Base-by-base conservation (phyloP, 2,888 invertebrate genomes). In the Lottia scabra region DNA sequence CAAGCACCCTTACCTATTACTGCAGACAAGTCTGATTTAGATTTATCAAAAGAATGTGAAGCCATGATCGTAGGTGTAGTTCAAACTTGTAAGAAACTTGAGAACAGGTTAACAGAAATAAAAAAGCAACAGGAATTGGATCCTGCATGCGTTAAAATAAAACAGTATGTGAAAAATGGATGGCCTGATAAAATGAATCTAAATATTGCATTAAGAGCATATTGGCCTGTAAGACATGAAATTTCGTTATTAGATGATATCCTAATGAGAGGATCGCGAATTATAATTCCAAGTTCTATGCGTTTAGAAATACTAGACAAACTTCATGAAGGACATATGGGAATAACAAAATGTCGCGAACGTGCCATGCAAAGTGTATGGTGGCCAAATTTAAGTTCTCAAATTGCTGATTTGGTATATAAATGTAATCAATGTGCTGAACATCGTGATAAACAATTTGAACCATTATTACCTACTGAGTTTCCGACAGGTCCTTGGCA, bases 401-500 rank as follows among this genome's bases (percentile, higher is more conserved):
- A 70, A 45, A 56, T 74, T 19, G 76, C 74, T 64, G 66, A 75
- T n/a, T 15, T 71, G 12, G 73, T 76, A 23, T 77, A 69, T 70
- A 76, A 73, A 65, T 77, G 78, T 66, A 67, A 63, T 26, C 67
- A 68, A 44, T 74, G 74, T 72, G 48, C 66, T 65, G 72, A 76
- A 65, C 46, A 70, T 38, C 19, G 30, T 63, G 44, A 13, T 19
- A 77, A 75, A 56, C 70, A 72, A 48, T 70, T 71, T 27, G 80
- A 81, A 68, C 79, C 76, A 63, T 43, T 78, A 19, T 67, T 73
- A 38, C 66, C 76, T 46, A 56, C 73, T 8, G 67, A 74, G 13
- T 78, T 82, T 45, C 81, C 79, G 10, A 27, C 68, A 30, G 72
- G 71, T 27, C 80, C 80, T 15, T 79, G 78, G 81, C 71, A 80